Evolutionary conservation across 2,113 vertebrate genomes (phyloP).

Genomic region (Merops nubicus): DNA sequence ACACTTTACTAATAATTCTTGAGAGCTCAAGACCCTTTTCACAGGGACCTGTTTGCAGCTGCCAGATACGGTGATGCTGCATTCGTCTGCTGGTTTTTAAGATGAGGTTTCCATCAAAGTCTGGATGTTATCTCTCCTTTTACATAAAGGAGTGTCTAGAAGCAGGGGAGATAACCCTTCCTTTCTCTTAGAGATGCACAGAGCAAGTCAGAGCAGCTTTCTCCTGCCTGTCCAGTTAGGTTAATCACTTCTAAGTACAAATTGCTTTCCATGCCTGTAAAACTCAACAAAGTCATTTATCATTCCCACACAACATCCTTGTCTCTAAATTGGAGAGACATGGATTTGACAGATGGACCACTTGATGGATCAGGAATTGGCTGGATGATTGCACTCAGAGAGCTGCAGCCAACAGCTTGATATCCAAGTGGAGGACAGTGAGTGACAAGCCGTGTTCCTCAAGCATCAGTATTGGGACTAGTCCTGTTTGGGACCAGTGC

Average conservation of each 20-base stretch:
- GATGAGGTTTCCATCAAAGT: neutral
- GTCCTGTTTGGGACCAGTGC: too few species aligned
- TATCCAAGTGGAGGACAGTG: neutral
- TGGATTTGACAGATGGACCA: neutral
- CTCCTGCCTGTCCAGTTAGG: neutral
- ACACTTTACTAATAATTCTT: neutral
- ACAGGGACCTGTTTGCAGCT: neutral
- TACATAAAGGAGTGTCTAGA: neutral
- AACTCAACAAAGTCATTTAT: slow-evolving; percentile 6
- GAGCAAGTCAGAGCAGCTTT: neutral
- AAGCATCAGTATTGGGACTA: neutral
- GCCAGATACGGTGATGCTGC: neutral
- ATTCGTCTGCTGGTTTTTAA: neutral
- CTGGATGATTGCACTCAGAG: neutral
- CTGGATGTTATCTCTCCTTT: neutral
- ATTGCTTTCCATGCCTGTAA: neutral
- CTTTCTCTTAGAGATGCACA: neutral
- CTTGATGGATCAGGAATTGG: neutral
- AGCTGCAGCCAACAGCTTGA: neutral
- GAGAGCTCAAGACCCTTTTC: neutral
- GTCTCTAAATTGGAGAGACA: neutral
- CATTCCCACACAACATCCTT: neutral
- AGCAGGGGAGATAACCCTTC: neutral
- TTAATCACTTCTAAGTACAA: slow-evolving; percentile 17
- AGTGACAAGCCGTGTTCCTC: neutral